phyloP scores from a whole-genome alignment of 1,140 invertebrate species.

The Cherax destructor region DNA sequence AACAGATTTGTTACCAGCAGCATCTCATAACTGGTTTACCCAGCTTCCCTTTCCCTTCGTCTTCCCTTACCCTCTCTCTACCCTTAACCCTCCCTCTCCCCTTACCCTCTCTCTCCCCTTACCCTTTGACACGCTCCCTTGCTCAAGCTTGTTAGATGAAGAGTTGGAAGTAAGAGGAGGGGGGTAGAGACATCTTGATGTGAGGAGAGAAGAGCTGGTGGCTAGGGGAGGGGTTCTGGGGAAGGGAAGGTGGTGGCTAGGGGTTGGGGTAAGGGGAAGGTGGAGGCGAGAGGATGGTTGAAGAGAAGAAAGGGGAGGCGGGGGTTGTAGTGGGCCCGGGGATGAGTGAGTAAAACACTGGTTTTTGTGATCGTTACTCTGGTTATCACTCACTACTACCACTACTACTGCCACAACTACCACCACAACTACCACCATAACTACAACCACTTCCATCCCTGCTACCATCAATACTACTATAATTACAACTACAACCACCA shows the following conservation, averaged over 20 bases:
- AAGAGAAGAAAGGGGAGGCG: not conserved
- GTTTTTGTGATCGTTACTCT: not conserved
- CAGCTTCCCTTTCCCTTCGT: not conserved
- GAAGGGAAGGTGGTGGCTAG: not conserved
- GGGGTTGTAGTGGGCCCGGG: too few species aligned
- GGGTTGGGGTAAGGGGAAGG: not conserved
- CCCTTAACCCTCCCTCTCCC: not conserved
- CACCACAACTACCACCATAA: not conserved
- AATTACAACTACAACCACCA: too few species aligned
- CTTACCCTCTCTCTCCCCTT: not conserved
- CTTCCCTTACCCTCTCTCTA: not conserved
- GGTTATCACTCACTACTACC: not conserved
- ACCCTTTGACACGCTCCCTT: too few species aligned
- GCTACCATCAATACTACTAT: not conserved
- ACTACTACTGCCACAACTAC: not conserved
- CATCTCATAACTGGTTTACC: not conserved
- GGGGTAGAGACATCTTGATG: too few species aligned
- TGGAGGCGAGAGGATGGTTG: not conserved
- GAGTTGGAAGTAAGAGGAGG: too few species aligned
- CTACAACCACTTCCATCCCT: too few species aligned
- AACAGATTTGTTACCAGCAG: not conserved
- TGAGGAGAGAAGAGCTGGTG: not conserved
- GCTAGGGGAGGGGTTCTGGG: not conserved
- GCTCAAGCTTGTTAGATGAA: too few species aligned
- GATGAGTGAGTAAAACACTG: not conserved